A percentile compares a stretch with the other conserved stretches of the same genome.
These are phyloP conservation scores for Cataglyphis hispanica DNA, from an alignment of 1,140 invertebrate genomes.

Conservation along the genomic window DNA sequence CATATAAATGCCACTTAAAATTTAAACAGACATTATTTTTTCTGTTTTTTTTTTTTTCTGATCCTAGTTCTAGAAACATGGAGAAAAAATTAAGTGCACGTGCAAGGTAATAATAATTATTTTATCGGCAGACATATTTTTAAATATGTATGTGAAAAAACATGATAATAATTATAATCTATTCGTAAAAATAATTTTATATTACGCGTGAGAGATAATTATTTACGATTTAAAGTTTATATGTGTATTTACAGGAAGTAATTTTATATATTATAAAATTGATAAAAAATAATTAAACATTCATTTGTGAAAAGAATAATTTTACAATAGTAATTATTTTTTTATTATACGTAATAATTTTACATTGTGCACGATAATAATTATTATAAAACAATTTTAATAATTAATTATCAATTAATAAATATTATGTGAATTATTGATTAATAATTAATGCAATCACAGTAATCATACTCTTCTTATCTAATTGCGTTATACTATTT, in stretches of 20 bases:
- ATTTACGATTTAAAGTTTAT: too few relatives aligned
- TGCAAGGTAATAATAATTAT: neutral
- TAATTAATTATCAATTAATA: too few relatives aligned
- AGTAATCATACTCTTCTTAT: neutral
- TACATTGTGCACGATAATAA: too few relatives aligned
- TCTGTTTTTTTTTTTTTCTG: neutral
- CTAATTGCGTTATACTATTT: neutral
- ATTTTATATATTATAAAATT: too few relatives aligned
- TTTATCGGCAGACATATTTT: neutral
- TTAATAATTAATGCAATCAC: too few relatives aligned
- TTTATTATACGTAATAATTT: too few relatives aligned
- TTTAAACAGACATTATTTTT: neutral
- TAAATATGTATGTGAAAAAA: neutral
- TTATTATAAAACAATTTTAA: too few relatives aligned
- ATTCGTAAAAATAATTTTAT: neutral
- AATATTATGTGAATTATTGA: too few relatives aligned
- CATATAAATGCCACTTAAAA: neutral
- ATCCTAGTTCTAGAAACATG: neutral
- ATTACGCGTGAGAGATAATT: too few relatives aligned
- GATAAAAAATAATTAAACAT: too few relatives aligned
- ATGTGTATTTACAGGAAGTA: too few relatives aligned
- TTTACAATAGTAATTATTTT: neutral
- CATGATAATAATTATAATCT: neutral
- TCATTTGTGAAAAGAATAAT: neutral
- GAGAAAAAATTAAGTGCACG: neutral